These are phyloP conservation scores for Stratiolaelaps scimitus DNA, from an alignment of 1,140 invertebrate genomes.

Conservation along the genomic window DNA sequence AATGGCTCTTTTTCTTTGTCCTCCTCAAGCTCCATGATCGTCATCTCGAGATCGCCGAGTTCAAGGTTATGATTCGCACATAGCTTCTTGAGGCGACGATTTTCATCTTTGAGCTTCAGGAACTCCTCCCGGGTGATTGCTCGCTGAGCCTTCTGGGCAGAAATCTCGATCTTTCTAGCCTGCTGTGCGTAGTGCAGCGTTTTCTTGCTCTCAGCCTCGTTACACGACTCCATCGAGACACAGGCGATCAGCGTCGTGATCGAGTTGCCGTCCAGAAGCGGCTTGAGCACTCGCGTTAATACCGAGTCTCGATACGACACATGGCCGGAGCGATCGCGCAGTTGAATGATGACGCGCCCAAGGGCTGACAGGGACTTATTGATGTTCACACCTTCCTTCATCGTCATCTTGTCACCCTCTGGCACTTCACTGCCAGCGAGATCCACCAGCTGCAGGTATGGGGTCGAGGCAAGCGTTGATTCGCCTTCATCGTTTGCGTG, in stretches of 20 bases:
- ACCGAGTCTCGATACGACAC: conserved; percentile 24
- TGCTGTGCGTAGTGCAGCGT: conserved; percentile 18
- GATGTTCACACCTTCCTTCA: conserved; percentile 25
- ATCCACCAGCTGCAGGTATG: conserved; percentile 16
- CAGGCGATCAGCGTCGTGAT: conserved; percentile 17
- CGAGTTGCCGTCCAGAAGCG: conserved; percentile 14
- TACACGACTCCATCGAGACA: conserved; percentile 10
- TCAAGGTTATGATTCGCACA: conserved; percentile 18
- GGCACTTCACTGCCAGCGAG: conserved; percentile 23
- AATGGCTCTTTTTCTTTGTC: not conserved
- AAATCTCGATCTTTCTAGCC: conserved; percentile 24
- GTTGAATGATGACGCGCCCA: conserved; percentile 19
- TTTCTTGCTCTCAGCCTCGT: conserved; percentile 27
- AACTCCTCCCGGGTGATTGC: conserved; percentile 21
- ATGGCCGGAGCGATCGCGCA: conserved; percentile 15
- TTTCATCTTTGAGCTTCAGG: conserved; percentile 26
- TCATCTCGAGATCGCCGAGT: conserved; percentile 19
- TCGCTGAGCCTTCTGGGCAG: conserved; percentile 11
- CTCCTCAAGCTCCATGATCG: conserved; percentile 20
- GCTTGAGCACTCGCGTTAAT: conserved; percentile 14
- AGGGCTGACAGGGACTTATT: conserved; percentile 15
- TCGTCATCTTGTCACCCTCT: conserved; percentile 13
- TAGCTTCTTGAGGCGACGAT: conserved; percentile 17
- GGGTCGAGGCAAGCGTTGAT: conserved; percentile 13
- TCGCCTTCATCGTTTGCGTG: conserved; percentile 10